Conservation (phyloP, 2,888 invertebrate genomes). For the Drosophila longiperda region DNA sequence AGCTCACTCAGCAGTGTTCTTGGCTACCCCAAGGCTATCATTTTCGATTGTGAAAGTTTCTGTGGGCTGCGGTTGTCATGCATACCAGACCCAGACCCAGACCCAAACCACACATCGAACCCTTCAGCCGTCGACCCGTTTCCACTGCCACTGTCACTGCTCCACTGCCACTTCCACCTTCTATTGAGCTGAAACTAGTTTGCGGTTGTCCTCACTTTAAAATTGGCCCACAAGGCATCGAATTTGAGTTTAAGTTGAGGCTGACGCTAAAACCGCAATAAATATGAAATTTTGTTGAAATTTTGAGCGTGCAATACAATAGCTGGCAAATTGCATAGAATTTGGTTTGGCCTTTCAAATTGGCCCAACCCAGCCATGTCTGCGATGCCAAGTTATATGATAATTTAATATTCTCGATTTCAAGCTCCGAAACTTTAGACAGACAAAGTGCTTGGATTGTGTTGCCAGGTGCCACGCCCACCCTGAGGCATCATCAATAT, state of each 20-base stretch:
- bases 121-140: not conserved
- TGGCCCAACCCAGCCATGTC: not conserved
- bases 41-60: slow-evolving; percentile 81
- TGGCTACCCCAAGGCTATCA: slow-evolving; percentile 69
- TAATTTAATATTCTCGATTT: slow-evolving; percentile 51
- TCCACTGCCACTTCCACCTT: slow-evolving; percentile 11
- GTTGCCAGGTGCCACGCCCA: not conserved
- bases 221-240: slow-evolving; percentile 35
- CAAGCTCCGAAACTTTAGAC: not conserved
- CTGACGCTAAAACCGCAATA: slow-evolving; percentile 50
- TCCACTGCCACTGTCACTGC: slow-evolving; percentile 1
- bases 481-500: not conserved
- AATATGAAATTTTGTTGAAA: slow-evolving; percentile 60
- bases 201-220: slow-evolving; percentile 55
- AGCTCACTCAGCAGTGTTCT: slow-evolving; percentile 46
- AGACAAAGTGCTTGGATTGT: not conserved
- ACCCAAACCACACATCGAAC: slow-evolving; percentile 33
- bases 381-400: slow-evolving; percentile 26
- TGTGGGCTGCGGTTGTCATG: slow-evolving; percentile 62
- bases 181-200: slow-evolving; percentile 48
- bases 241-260: slow-evolving; percentile 17
- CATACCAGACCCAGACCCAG: slow-evolving; percentile 9
- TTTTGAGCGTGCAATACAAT: slow-evolving; percentile 44
- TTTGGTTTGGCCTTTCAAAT: slow-evolving; percentile 18
- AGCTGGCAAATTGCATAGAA: slow-evolving; percentile 36